phyloP scores from a whole-genome alignment of 2,888 invertebrate genomes.

The Notodonta ziczac region DNA sequence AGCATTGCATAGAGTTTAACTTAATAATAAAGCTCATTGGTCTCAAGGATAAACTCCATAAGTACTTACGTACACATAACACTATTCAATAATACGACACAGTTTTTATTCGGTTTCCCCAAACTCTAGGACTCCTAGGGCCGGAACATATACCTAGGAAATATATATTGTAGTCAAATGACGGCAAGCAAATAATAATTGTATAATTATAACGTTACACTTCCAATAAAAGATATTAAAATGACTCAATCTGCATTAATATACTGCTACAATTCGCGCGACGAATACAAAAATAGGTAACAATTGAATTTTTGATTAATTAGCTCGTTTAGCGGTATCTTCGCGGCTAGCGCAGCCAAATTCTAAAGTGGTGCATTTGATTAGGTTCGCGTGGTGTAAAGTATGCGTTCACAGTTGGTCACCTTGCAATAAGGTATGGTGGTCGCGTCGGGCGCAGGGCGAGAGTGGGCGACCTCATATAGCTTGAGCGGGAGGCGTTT shows the following conservation, averaged over 20 bases:
- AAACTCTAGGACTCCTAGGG: background rate
- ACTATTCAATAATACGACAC: background rate
- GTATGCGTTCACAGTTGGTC: conserved; percentile 69
- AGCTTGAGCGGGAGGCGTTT: conserved; percentile 76
- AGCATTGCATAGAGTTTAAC: too few species aligned
- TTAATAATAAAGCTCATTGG: background rate
- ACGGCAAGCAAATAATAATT: conserved; percentile 8
- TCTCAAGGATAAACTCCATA: too few species aligned
- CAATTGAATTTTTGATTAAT: conserved; percentile 65
- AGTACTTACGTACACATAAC: background rate
- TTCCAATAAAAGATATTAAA: conserved; percentile 13
- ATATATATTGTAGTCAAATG: conserved; percentile 7
- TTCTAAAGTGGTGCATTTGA: conserved; percentile 64
- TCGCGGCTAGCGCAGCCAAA: conserved; percentile 63
- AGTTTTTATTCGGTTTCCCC: background rate
- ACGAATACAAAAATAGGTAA: conserved; percentile 53
- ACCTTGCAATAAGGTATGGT: conserved; percentile 81
- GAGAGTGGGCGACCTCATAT: conserved; percentile 83
- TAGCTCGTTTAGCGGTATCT: conserved; percentile 75
- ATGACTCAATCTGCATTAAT: conserved; percentile 9
- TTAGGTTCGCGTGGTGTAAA: conserved; percentile 39
- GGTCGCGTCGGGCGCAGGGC: conserved; percentile 76
- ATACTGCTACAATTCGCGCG: conserved; percentile 31
- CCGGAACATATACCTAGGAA: conserved; percentile 3
- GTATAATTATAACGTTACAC: conserved; percentile 13